Conservation (phyloP, 2,113 vertebrate genomes). For the Zapornia atra region DNA sequence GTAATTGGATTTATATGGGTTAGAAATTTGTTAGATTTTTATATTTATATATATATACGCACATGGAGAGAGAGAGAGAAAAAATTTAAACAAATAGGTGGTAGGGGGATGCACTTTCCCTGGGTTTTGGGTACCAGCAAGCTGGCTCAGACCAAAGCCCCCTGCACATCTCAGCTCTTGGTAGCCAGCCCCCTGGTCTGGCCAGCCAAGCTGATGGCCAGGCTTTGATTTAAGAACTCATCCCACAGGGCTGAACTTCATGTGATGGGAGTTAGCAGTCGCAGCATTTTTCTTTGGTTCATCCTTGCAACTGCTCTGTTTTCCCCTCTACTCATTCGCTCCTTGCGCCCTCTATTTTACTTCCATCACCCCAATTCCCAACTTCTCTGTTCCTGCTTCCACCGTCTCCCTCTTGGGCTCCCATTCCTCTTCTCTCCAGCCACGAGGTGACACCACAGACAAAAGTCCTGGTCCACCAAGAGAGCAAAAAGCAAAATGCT, state of each 20-base stretch:
- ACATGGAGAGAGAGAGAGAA: background rate
- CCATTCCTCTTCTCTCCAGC: background rate
- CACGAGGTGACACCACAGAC: background rate
- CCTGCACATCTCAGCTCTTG: constrained; percentile 6
- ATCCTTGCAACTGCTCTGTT: accelerated
- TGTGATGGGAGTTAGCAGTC: accelerated
- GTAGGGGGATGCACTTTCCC: background rate
- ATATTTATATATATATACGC: background rate
- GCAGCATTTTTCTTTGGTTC: background rate
- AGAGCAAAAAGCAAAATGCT: background rate
- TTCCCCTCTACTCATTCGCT: background rate
- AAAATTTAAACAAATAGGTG: background rate
- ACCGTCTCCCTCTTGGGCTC: background rate
- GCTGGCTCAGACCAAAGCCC: background rate
- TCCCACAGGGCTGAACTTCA: background rate
- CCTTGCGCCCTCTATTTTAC: background rate
- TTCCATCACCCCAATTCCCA: background rate
- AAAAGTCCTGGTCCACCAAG: background rate
- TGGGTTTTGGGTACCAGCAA: background rate
- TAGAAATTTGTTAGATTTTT: constrained; percentile 79
- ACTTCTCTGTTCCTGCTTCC: background rate
- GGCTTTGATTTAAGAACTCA: constrained; percentile 41
- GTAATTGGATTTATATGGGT: constrained; percentile 87
- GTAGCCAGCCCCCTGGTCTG: background rate
- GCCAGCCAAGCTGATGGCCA: background rate